Conservation (phyloP, 2,113 vertebrate species). For the Laterallus jamaicensis region DNA sequence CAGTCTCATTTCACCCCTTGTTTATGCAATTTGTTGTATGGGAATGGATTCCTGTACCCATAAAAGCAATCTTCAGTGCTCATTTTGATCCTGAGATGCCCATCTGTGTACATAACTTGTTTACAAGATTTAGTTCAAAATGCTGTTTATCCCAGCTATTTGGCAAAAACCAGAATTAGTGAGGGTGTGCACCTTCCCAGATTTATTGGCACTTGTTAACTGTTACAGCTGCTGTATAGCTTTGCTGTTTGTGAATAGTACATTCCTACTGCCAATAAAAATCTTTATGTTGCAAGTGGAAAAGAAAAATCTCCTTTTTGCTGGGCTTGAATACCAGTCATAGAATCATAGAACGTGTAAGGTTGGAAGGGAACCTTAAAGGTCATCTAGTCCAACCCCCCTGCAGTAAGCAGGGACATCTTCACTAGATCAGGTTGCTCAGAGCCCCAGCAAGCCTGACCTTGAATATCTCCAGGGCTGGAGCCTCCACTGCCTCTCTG, state of each 20-base stretch:
- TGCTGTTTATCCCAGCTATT: not conserved
- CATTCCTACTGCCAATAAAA: not conserved
- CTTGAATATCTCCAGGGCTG: too few species aligned
- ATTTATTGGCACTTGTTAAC: not conserved
- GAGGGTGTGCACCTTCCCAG: not conserved
- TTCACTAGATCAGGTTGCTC: too few species aligned
- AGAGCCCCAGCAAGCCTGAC: too few species aligned
- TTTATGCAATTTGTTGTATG: not conserved
- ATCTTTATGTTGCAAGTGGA: not conserved
- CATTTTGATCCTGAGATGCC: not conserved
- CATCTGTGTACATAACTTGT: not conserved
- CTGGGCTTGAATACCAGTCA: not conserved
- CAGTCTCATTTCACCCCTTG: not conserved
- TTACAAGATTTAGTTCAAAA: not conserved
- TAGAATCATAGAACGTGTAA: too few species aligned
- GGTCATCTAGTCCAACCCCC: too few species aligned
- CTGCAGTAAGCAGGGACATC: too few species aligned
- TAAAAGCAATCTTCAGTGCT: not conserved
- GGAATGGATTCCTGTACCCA: not conserved
- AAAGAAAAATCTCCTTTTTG: not conserved
- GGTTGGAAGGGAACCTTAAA: too few species aligned
- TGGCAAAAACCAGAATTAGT: not conserved
- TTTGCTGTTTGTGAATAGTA: conserved; percentile 8
- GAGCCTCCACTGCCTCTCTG: too few species aligned
- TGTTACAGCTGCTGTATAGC: not conserved